These are phyloP conservation scores for Orius insidiosus DNA, from an alignment of 1,140 invertebrate genomes.

Conservation along the genomic window DNA sequence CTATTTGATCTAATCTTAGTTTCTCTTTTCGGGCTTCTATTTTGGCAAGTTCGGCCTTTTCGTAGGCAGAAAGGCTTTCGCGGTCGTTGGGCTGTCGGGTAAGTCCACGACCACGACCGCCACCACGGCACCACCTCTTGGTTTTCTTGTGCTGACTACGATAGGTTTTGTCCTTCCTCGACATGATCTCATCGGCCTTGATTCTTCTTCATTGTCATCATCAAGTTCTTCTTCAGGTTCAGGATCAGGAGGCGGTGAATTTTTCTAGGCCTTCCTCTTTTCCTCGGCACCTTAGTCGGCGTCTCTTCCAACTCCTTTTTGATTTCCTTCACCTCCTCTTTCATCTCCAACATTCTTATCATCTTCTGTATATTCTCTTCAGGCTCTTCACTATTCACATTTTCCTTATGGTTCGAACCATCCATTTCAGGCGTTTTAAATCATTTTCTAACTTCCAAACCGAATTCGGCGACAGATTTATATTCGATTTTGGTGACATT, in stretches of 20 bases:
- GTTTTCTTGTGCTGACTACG: slow-evolving; percentile 15
- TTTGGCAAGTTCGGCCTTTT: slow-evolving; percentile 16
- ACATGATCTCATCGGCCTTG: slow-evolving; percentile 12
- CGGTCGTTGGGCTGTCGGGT: slow-evolving; percentile 8
- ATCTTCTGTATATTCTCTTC: too few species aligned
- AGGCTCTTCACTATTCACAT: too few species aligned
- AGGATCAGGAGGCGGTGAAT: not conserved
- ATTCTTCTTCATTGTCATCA: not conserved
- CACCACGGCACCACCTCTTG: slow-evolving; percentile 14
- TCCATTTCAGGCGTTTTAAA: not conserved
- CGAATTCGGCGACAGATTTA: slow-evolving; percentile 5
- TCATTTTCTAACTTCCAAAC: slow-evolving; percentile 2
- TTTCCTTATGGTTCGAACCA: too few species aligned
- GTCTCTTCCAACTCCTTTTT: too few species aligned
- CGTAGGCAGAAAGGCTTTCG: slow-evolving; percentile 15
- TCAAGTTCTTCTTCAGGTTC: slow-evolving; percentile 9
- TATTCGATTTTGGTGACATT: slow-evolving; percentile 14
- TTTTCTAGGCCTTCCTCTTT: slow-evolving; percentile 12
- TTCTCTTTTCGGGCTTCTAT: slow-evolving; percentile 19
- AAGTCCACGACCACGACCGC: slow-evolving; percentile 12
- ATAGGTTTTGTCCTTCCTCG: slow-evolving; percentile 16
- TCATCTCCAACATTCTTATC: too few species aligned
- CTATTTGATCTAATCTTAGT: slow-evolving; percentile 16
- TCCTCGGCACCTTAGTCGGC: not conserved
- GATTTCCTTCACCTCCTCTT: too few species aligned